Percentiles rank a stretch among this genome's conserved stretches.
phyloP scores from a whole-genome alignment of 2,797 vertebrate species.

The Rhabdophis nuchalis region DNA sequence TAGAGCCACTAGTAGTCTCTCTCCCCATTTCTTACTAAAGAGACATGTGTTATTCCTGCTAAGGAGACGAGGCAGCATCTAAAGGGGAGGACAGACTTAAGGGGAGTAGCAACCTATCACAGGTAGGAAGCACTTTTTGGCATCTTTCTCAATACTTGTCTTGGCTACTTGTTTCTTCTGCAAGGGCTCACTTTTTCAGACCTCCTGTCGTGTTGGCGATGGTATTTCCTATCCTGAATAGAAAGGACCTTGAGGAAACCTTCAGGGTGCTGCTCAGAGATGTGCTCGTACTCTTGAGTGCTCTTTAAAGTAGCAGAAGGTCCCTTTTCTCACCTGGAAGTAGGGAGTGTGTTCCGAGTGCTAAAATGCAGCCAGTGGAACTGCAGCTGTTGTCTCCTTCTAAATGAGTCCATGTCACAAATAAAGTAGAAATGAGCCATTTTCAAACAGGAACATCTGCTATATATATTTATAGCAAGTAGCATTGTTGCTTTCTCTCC shows the following conservation, averaged over 20 bases:
- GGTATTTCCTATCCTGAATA: background rate
- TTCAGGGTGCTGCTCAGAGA: conserved; percentile 69
- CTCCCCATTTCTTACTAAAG: conserved; percentile 39
- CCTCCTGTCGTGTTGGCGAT: conserved; percentile 39
- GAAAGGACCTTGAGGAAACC: conserved; percentile 58
- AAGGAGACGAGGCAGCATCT: conserved; percentile 57
- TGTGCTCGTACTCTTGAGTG: conserved; percentile 15
- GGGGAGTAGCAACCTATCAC: conserved; percentile 65
- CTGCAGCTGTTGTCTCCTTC: conserved; percentile 57
- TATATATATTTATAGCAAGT: conserved; percentile 49
- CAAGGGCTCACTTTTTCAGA: conserved; percentile 66
- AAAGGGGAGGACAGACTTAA: conserved; percentile 60
- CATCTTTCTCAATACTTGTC: conserved; percentile 61
- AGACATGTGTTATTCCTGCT: conserved; percentile 54
- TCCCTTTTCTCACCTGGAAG: conserved; percentile 44
- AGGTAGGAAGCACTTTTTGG: conserved; percentile 64
- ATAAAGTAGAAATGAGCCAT: conserved; percentile 65
- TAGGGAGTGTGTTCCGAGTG: conserved; percentile 38
- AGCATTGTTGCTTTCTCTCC: conserved; percentile 41
- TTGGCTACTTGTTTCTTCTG: conserved; percentile 54
- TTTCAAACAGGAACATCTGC: conserved; percentile 66
- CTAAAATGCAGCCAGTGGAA: conserved; percentile 60
- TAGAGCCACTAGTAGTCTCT: conserved; percentile 43
- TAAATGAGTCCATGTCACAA: conserved; percentile 52
- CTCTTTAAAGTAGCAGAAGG: conserved; percentile 45